Conservation (phyloP, 1,140 invertebrate genomes). For the Lasioglossum baleicum region DNA sequence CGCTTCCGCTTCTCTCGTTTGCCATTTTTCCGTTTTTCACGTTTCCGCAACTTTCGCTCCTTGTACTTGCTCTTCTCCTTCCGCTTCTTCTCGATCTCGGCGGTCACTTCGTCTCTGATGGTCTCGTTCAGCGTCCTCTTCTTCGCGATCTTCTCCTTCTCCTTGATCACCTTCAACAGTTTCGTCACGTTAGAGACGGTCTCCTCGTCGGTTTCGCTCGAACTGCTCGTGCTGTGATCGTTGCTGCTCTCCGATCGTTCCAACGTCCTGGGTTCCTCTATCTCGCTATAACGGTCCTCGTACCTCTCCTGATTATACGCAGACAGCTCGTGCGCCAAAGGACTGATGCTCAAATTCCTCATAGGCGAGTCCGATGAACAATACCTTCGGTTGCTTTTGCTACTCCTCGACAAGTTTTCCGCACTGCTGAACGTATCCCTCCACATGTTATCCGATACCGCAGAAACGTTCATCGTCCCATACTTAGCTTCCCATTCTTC, state of each 20-base stretch:
- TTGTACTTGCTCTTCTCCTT: constrained; percentile 69
- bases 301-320: neutral
- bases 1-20: constrained; percentile 61
- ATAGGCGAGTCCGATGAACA: constrained; percentile 20
- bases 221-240: constrained; percentile 43
- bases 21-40: constrained; percentile 65
- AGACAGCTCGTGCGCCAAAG: neutral
- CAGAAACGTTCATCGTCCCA: constrained; percentile 14
- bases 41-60: constrained; percentile 60
- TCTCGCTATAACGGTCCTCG: neutral
- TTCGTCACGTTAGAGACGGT: constrained; percentile 64
- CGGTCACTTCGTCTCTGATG: constrained; percentile 76
- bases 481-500: constrained; percentile 77
- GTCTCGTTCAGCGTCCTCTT: constrained; percentile 74
- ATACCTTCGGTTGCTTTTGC: neutral
- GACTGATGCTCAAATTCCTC: constrained; percentile 23
- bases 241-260: constrained; percentile 31
- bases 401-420: constrained; percentile 8
- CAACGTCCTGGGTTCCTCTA: neutral
- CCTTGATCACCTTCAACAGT: constrained; percentile 75
- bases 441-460: neutral
- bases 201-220: constrained; percentile 36
- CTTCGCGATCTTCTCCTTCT: constrained; percentile 76
- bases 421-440: constrained; percentile 1
- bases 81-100: constrained; percentile 74